These are phyloP conservation scores for Apotomis turbidana DNA, from an alignment of 2,888 invertebrate species.

Conservation along the genomic window DNA sequence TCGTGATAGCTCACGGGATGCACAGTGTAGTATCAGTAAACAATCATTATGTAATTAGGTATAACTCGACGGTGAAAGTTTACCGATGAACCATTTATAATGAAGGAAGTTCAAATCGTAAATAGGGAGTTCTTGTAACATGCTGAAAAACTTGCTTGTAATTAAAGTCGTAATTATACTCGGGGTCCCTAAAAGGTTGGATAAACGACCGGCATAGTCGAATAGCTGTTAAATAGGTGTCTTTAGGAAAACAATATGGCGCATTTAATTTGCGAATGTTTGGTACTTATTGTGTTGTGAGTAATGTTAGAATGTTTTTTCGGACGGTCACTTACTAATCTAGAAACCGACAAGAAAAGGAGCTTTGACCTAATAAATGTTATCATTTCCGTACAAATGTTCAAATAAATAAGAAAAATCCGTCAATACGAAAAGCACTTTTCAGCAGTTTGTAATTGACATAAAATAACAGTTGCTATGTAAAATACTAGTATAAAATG, in stretches of 20 bases:
- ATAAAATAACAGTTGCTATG: no score
- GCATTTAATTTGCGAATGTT: background rate
- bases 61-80: background rate
- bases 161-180: slow-evolving; percentile 32
- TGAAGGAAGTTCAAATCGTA: slow-evolving; percentile 27
- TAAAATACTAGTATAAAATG: no score
- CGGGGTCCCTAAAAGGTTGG: slow-evolving; percentile 2
- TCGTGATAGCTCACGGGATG: slow-evolving; percentile 49
- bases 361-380: no score
- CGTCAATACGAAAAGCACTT: no score
- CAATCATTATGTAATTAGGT: slow-evolving; percentile 21
- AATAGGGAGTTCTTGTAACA: slow-evolving; percentile 22
- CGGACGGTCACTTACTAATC: no score
- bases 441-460: no score
- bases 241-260: background rate
- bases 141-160: slow-evolving; percentile 18
- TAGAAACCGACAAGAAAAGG: no score
- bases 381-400: no score
- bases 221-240: background rate
- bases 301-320: no score
- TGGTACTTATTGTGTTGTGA: background rate
- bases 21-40: slow-evolving; percentile 41
- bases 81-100: background rate
- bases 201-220: slow-evolving; percentile 12
- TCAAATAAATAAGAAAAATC: no score